phyloP scores from a whole-genome alignment of 2,797 vertebrate species.

The Syndactyla subalaris region DNA sequence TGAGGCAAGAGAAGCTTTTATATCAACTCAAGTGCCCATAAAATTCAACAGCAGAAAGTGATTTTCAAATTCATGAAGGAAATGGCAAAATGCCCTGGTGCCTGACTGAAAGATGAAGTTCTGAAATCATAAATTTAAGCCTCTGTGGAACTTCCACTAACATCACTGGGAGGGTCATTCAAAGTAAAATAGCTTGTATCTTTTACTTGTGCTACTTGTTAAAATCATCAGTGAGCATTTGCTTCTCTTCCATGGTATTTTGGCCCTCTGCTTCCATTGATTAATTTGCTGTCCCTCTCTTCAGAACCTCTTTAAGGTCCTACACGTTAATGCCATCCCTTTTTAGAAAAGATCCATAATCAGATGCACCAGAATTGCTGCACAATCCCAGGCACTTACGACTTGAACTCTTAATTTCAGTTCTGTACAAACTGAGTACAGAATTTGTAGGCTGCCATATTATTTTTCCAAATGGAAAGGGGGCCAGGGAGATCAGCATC shows the following conservation, averaged over 20 bases:
- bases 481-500: fast-evolving
- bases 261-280: neutral
- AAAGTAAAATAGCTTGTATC: neutral
- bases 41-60: neutral
- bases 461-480: neutral
- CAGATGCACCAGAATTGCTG: neutral
- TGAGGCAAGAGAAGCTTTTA: neutral
- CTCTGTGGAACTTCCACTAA: neutral
- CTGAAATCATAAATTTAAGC: neutral
- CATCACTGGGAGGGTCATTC: neutral
- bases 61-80: neutral
- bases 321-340: neutral
- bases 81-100: neutral
- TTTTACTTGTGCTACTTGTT: neutral
- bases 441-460: neutral
- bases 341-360: neutral
- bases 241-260: neutral
- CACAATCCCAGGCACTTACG: neutral
- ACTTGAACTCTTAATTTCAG: neutral
- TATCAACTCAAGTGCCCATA: neutral
- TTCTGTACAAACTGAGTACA: neutral
- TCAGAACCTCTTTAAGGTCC: neutral
- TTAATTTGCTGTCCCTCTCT: neutral
- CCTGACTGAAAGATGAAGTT: neutral
- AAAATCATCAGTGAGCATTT: neutral